Evolutionary conservation across 2,888 invertebrate species (phyloP).

Genomic region (Chouioia cunea): DNA sequence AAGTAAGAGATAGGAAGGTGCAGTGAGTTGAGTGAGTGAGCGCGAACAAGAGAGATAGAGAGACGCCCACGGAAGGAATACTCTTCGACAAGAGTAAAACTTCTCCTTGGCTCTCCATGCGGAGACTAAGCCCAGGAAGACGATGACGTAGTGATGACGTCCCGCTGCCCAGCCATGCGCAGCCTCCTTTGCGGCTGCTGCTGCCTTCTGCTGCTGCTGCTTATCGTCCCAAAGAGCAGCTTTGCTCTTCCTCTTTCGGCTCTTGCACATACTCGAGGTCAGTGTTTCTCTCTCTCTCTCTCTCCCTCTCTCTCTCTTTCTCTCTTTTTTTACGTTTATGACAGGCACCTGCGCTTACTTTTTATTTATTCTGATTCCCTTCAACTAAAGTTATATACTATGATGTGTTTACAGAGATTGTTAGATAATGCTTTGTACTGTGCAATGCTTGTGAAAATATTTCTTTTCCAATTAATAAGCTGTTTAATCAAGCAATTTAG

Average conservation of each 20-base stretch:
- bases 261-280: constrained; percentile 48
- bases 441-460: too few species aligned
- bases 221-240: too few species aligned
- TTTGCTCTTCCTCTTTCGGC: constrained; percentile 51
- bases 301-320: constrained; percentile 26
- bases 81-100: constrained; percentile 9
- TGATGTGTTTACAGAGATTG: too few species aligned
- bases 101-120: constrained; percentile 16
- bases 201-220: constrained; percentile 61
- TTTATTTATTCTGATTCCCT: too few species aligned
- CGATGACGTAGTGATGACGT: constrained; percentile 34
- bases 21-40: constrained; percentile 20
- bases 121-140: constrained; percentile 25
- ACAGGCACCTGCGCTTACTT: too few species aligned
- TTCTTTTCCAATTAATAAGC: too few species aligned
- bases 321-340: background rate
- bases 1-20: background rate
- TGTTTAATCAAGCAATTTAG: too few species aligned
- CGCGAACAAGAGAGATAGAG: constrained; percentile 10
- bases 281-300: background rate
- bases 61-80: constrained; percentile 26
- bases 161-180: constrained; percentile 55
- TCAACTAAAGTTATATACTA: too few species aligned
- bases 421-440: too few species aligned
- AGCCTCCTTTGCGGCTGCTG: constrained; percentile 54